Conservation (phyloP, 2,113 vertebrate species). For the Stegostoma tigrinum region DNA sequence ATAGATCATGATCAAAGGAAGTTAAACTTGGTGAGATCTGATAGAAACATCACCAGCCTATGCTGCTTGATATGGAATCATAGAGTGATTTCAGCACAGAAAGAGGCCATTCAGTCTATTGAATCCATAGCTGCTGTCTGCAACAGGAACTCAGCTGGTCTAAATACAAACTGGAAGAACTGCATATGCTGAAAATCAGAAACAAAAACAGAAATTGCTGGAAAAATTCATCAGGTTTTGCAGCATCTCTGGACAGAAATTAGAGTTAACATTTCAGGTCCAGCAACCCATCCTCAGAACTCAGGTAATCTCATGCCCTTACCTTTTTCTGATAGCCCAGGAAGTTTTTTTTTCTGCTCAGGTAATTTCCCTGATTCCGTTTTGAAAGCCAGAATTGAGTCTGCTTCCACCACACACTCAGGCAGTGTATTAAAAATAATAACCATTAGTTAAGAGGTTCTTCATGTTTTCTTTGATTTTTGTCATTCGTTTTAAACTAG, state of each 20-base stretch:
- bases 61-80: neutral
- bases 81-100: neutral
- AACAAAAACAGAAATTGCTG: too few relatives aligned
- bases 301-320: too few relatives aligned
- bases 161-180: too few relatives aligned
- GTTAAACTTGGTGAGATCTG: neutral
- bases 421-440: neutral
- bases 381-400: too few relatives aligned
- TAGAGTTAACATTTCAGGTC: too few relatives aligned
- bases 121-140: neutral
- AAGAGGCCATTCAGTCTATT: too few relatives aligned
- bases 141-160: neutral
- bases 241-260: too few relatives aligned
- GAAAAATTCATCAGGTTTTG: too few relatives aligned
- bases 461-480: neutral
- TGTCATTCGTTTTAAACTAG: neutral
- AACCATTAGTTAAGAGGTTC: too few relatives aligned
- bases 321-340: neutral
- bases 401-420: neutral
- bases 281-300: too few relatives aligned
- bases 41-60: neutral
- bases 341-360: neutral
- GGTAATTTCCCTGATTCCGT: neutral
- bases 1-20: slow-evolving; percentile 27
- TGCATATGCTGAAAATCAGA: too few relatives aligned